phyloP scores from a whole-genome alignment of 2,888 invertebrate species.

The Zhuqinia jingwanae region DNA sequence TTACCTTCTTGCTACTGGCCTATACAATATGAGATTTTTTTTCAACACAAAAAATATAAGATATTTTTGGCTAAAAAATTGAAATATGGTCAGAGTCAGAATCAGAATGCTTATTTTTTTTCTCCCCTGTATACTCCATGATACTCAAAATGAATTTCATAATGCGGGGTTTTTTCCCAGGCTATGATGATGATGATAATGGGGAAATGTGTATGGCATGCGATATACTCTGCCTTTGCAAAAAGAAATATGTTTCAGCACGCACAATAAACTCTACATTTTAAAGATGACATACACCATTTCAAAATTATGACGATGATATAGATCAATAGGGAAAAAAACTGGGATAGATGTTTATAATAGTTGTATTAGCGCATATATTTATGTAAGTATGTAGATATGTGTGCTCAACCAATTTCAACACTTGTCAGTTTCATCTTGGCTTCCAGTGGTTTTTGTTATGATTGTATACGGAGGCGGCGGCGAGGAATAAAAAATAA shows the following conservation, averaged over 20 bases:
- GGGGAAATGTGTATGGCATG: constrained; percentile 41
- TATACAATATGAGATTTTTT: constrained; percentile 31
- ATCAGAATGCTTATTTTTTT: too few species aligned
- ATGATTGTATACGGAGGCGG: constrained; percentile 52
- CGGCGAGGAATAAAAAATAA: not conserved
- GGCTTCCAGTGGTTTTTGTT: constrained; percentile 70
- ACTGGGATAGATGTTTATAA: too few species aligned
- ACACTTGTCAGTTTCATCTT: constrained; percentile 69
- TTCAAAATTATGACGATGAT: too few species aligned
- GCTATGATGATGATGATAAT: not conserved
- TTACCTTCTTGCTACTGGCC: not conserved
- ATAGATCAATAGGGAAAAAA: constrained; percentile 17
- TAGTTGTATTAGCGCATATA: too few species aligned
- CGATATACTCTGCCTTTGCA: constrained; percentile 21
- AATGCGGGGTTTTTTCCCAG: not conserved
- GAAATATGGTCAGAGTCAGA: too few species aligned
- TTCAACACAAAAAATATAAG: not conserved
- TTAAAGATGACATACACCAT: too few species aligned
- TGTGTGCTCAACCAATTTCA: constrained; percentile 39
- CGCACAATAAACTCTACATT: constrained; percentile 41
- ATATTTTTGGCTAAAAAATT: constrained; percentile 25
- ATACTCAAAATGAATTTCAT: not conserved
- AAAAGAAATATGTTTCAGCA: constrained; percentile 31
- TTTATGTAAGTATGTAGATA: not conserved
- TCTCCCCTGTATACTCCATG: not conserved